phyloP scores from a whole-genome alignment of 2,888 invertebrate genomes.

The Clostera curtula region DNA sequence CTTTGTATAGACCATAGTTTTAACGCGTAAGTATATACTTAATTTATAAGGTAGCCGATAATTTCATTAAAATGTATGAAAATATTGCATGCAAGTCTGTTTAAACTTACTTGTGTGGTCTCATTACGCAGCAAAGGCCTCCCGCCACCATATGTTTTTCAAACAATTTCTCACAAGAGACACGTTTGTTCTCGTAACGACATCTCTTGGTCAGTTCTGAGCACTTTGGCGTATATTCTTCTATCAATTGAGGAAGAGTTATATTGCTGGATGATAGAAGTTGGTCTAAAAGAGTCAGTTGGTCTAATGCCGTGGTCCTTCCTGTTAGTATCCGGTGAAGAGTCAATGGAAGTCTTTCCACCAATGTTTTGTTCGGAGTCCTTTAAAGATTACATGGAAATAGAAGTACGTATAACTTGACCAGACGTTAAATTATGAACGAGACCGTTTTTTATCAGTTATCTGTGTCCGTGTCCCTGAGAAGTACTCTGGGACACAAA shows the following conservation, averaged over 20 bases:
- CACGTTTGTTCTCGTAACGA: slow-evolving; percentile 31
- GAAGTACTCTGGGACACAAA: no score
- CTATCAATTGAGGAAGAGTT: slow-evolving; percentile 33
- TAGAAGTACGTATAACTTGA: no score
- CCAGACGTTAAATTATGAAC: no score
- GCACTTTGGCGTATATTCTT: slow-evolving; percentile 34
- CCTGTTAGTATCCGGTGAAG: slow-evolving; percentile 32
- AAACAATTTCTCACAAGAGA: slow-evolving; percentile 41
- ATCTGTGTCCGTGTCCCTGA: no score
- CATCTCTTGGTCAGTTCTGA: slow-evolving; percentile 30
- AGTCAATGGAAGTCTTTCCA: slow-evolving; percentile 22
- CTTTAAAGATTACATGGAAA: no score
- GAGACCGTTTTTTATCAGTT: no score
- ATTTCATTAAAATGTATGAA: no score
- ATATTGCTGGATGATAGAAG: slow-evolving; percentile 29
- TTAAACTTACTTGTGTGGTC: slow-evolving; percentile 31
- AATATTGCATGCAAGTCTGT: no score
- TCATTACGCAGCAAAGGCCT: slow-evolving; percentile 50
- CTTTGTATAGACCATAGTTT: no score
- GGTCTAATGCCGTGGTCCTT: slow-evolving; percentile 20
- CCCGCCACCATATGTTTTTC: slow-evolving; percentile 33
- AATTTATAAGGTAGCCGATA: no score
- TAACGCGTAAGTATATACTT: no score
- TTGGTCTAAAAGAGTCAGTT: slow-evolving; percentile 30
- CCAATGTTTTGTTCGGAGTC: slow-evolving; percentile 14